Evolutionary conservation across 1,140 invertebrate genomes (phyloP), one percentile per base, ranked within the genome.

Genomic region (Maniola jurtina): DNA sequence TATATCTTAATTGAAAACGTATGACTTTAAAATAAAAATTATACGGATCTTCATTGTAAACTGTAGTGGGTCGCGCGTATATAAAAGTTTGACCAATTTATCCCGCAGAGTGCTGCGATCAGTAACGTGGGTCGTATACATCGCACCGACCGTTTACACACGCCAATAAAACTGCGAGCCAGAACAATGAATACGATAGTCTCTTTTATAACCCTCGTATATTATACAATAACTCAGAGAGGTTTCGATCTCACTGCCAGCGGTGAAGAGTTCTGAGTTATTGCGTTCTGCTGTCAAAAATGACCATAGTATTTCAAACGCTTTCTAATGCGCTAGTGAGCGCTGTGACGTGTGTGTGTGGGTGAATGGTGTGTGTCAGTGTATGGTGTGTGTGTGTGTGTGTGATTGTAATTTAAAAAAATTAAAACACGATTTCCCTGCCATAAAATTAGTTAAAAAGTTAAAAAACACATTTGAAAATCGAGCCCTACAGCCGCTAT

Each of bases 211-310:
- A 70, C 72, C 61, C 72, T 65, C 71, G 74, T 81, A 79, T 80
- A 84, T 82, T 79, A 82, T 79, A 45, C 42, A 81, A 79, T 84
- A 81, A 81, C 78, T 84, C 81, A 81, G 55, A 55, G 61, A 25
- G 25, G 25, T 25, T 25, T 25, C 25, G 4, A 25, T 25, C 25
- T 25, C 25, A 25, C 25, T 25, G 25, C 25, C 25, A 25, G 4
- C 25, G 25, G 1, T 25, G 25, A 25, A 25, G 25, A 25, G 25
- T 25, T 25, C 25, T 25, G 25, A 25, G 4, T 25, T 25, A 25
- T 25, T 25, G 4, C 25, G 4, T 25, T 25, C 25, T 4, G 25
- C 25, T 25, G 25, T 25, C 1, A 25, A 25, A 25, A 25, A 25
- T 25, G 25, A 25, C 4, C 25, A 2, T 42, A 13, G 1, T 42